phyloP scores from a whole-genome alignment of 1,140 invertebrate genomes.

The Cylas formicarius region DNA sequence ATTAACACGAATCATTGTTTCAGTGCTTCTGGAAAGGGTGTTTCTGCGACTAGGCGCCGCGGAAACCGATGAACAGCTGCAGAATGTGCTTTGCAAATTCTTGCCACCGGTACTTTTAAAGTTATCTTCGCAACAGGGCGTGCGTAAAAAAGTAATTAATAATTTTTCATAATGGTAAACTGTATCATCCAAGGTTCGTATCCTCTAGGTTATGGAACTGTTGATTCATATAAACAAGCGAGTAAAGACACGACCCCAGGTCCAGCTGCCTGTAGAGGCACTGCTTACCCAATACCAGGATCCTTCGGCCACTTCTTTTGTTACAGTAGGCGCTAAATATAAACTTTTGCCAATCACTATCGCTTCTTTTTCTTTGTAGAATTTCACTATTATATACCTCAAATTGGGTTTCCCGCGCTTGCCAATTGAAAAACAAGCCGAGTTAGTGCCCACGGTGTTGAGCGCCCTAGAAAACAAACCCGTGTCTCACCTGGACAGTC shows the following conservation, averaged over 20 bases:
- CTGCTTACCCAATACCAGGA: conserved; percentile 76
- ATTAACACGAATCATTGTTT: conserved; percentile 25
- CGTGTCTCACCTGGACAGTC: conserved; percentile 76
- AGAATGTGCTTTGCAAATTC: conserved; percentile 76
- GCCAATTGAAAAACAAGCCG: conserved; percentile 64
- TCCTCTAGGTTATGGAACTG: conserved; percentile 81
- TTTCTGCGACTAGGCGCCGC: conserved; percentile 81
- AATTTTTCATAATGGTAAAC: background rate
- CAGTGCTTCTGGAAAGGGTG: conserved; percentile 80
- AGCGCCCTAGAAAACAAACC: conserved; percentile 75
- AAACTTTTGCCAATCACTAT: background rate
- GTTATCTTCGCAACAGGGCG: conserved; percentile 73
- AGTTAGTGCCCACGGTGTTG: conserved; percentile 67
- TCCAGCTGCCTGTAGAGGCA: conserved; percentile 81
- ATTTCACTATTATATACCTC: conserved; percentile 91
- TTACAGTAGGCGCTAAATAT: conserved; percentile 57
- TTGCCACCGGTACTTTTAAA: conserved; percentile 84
- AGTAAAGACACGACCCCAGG: conserved; percentile 72
- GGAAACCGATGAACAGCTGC: conserved; percentile 81
- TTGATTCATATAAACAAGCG: conserved; percentile 86
- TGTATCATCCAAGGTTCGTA: background rate
- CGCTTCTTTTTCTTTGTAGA: conserved; percentile 54
- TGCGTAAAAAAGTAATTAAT: conserved; percentile 62
- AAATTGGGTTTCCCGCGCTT: conserved; percentile 84
- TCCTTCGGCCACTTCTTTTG: conserved; percentile 69